Percentiles rank a stretch among this genome's conserved stretches.
Evolutionary conservation across 1,140 invertebrate species (phyloP).

Genomic region (Arctopsyche grandis): DNA sequence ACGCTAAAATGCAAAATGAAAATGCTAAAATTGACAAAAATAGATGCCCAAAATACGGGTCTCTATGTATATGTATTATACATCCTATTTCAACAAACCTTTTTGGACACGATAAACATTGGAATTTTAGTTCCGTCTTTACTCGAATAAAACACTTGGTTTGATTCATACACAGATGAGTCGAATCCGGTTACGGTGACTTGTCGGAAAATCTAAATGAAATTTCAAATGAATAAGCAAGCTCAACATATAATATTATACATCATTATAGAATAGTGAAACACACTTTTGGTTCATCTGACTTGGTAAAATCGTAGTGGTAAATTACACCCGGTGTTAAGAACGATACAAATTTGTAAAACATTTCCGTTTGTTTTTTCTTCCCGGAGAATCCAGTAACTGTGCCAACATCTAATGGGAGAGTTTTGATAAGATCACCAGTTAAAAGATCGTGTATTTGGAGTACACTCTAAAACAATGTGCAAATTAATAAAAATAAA

Average conservation of each 20-base stretch:
- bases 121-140: constrained; percentile 97
- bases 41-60: neutral
- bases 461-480: constrained; percentile 84
- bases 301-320: constrained; percentile 80
- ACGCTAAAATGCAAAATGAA: too few relatives aligned
- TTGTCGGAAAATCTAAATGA: constrained; percentile 80
- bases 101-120: constrained; percentile 94
- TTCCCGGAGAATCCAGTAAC: constrained; percentile 86
- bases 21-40: neutral
- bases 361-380: constrained; percentile 88
- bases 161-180: constrained; percentile 80
- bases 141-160: constrained; percentile 93
- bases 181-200: constrained; percentile 89
- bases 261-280: constrained; percentile 49
- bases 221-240: constrained; percentile 16
- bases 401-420: constrained; percentile 88
- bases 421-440: constrained; percentile 77
- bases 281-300: constrained; percentile 73
- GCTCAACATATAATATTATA: neutral
- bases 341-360: constrained; percentile 95
- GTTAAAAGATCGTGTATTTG: constrained; percentile 82
- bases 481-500: constrained; percentile 18
- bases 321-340: constrained; percentile 92
- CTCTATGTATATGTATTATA: neutral
- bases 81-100: constrained; percentile 64